Evolutionary conservation across 2,797 vertebrate genomes (phyloP).

Genomic region (Xenentodon cancila): DNA sequence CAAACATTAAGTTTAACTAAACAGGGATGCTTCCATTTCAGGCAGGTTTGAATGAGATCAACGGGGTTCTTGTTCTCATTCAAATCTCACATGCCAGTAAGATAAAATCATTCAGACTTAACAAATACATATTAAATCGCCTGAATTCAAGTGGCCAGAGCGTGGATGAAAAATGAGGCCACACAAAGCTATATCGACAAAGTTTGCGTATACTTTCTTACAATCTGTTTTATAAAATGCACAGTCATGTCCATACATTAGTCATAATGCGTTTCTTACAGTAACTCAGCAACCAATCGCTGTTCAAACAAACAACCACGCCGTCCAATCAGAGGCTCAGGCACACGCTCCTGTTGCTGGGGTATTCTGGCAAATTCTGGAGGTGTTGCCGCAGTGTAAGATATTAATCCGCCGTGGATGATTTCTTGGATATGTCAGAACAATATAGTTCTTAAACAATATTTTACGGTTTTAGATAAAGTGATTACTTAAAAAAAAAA

Average conservation of each 20-base stretch:
- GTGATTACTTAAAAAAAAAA: fast-evolving
- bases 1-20: no score
- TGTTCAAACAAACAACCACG: constrained; percentile 72
- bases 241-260: constrained; percentile 1
- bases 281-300: constrained; percentile 72
- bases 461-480: background rate
- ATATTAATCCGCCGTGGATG: constrained; percentile 64
- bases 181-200: background rate
- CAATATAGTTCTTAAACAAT: background rate
- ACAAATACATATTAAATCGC: background rate
- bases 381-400: background rate
- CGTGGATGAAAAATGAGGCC: no score
- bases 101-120: background rate
- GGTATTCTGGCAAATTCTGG: constrained; percentile 71
- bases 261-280: constrained; percentile 21
- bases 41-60: background rate
- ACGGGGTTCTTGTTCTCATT: background rate
- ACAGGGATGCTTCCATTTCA: no score
- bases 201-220: background rate
- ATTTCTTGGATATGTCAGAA: background rate
- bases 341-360: constrained; percentile 47
- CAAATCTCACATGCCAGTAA: background rate
- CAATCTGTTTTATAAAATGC: background rate
- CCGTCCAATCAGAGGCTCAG: constrained; percentile 67
- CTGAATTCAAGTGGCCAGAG: no score